These are phyloP conservation scores for Hirtodrosophila histrioides DNA, from an alignment of 2,888 invertebrate species.

Conservation along the genomic window DNA sequence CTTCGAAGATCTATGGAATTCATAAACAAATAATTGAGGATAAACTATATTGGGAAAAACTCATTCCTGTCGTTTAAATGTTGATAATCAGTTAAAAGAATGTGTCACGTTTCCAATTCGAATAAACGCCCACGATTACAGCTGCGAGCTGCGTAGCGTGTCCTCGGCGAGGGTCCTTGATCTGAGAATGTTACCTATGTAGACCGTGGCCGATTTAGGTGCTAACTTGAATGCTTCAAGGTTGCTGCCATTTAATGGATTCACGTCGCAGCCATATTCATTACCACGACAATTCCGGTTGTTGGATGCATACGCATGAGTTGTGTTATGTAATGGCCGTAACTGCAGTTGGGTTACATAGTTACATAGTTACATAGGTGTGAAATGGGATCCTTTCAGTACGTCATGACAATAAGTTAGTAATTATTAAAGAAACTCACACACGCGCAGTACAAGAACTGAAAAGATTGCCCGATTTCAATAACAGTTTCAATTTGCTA, in stretches of 20 bases:
- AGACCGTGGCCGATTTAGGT: slow-evolving; percentile 36
- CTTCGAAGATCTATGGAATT: too few species aligned
- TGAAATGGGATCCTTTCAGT: slow-evolving; percentile 17
- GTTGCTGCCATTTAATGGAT: slow-evolving; percentile 52
- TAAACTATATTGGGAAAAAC: too few species aligned
- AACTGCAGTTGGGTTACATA: slow-evolving; percentile 1
- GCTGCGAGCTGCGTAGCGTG: neutral
- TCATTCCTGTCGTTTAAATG: too few species aligned
- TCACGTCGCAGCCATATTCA: slow-evolving; percentile 44
- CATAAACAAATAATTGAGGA: too few species aligned
- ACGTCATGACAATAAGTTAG: neutral
- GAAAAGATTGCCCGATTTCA: too few species aligned
- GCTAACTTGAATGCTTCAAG: slow-evolving; percentile 66
- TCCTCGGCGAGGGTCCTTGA: slow-evolving; percentile 21
- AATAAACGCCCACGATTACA: too few species aligned
- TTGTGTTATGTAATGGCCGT: slow-evolving; percentile 34
- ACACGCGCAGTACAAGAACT: too few species aligned
- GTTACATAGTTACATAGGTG: slow-evolving; percentile 3
- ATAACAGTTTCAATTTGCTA: too few species aligned
- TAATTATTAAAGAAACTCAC: too few species aligned
- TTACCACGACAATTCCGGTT: slow-evolving; percentile 28
- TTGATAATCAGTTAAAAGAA: neutral
- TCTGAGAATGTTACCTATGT: slow-evolving; percentile 41
- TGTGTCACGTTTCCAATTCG: slow-evolving; percentile 2
- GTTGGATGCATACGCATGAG: slow-evolving; percentile 26